Evolutionary conservation across 2,113 vertebrate genomes (phyloP).

Genomic region (Candoia aspera): DNA sequence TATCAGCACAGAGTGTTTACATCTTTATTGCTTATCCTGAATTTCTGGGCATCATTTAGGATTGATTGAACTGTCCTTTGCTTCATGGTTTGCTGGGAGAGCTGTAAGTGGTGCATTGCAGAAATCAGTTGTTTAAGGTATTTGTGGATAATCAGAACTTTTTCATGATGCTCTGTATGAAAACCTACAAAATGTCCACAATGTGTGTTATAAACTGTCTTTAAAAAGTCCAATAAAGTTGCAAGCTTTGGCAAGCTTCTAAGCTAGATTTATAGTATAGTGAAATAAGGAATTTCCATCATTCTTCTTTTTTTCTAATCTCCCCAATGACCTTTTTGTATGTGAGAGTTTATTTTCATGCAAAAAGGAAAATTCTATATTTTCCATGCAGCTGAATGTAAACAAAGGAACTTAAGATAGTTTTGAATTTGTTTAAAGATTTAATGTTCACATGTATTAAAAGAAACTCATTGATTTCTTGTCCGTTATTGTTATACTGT

Average conservation of each 20-base stretch:
- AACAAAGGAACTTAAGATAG: conserved; percentile 23
- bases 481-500: neutral
- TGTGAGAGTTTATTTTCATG: conserved; percentile 54
- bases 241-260: conserved; percentile 55
- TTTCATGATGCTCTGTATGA: conserved; percentile 53
- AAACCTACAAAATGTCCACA: conserved; percentile 67
- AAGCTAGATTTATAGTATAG: conserved; percentile 68
- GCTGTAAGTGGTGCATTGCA: conserved; percentile 50
- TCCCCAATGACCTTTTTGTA: conserved; percentile 58
- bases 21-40: conserved; percentile 18
- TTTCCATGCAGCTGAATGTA: conserved; percentile 21
- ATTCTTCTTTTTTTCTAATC: conserved; percentile 59
- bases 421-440: conserved; percentile 34
- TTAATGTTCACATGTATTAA: conserved; percentile 35
- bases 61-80: conserved; percentile 58
- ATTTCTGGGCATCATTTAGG: conserved; percentile 41
- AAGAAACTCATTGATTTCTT: conserved; percentile 13
- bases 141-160: conserved; percentile 63
- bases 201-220: conserved; percentile 67
- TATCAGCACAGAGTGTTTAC: conserved; percentile 9
- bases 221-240: conserved; percentile 66
- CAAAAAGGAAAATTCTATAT: conserved; percentile 26
- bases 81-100: neutral
- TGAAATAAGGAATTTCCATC: conserved; percentile 70
- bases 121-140: conserved; percentile 62